These are phyloP conservation scores for Anodontia alba DNA, from an alignment of 2,888 invertebrate genomes.

Conservation along the genomic window DNA sequence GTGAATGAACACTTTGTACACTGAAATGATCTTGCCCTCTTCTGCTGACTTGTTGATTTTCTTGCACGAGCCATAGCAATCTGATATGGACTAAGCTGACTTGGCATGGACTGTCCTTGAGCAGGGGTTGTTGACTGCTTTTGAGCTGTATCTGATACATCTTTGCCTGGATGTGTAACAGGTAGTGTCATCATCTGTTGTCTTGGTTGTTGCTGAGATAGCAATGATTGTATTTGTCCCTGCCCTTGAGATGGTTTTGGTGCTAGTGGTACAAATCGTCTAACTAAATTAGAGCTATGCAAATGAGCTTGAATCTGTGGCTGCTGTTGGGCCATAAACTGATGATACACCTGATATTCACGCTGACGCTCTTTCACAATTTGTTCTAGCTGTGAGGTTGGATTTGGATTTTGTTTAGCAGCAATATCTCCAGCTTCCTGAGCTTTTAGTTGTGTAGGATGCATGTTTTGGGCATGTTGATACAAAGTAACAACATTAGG, in stretches of 20 bases:
- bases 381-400: slow-evolving; percentile 51
- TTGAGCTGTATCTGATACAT: neutral
- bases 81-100: slow-evolving; percentile 28
- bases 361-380: slow-evolving; percentile 55
- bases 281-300: slow-evolving; percentile 7
- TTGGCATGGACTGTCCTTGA: neutral
- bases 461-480: slow-evolving; percentile 76
- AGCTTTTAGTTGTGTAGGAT: slow-evolving; percentile 75
- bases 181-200: slow-evolving; percentile 8
- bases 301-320: slow-evolving; percentile 47
- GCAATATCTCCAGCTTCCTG: slow-evolving; percentile 73
- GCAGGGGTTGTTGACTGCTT: neutral
- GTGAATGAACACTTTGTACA: slow-evolving; percentile 80
- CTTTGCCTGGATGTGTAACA: neutral
- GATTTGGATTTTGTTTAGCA: slow-evolving; percentile 50
- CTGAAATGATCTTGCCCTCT: slow-evolving; percentile 70
- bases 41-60: slow-evolving; percentile 73
- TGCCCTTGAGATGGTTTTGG: slow-evolving; percentile 41
- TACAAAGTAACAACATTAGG: slow-evolving; percentile 78
- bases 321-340: slow-evolving; percentile 51
- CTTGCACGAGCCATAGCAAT: slow-evolving; percentile 60
- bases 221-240: neutral
- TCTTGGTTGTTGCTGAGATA: neutral
- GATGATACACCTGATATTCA: slow-evolving; percentile 60
- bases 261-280: slow-evolving; percentile 50